These are phyloP conservation scores for Eidolon helvum DNA, from an alignment of 2,113 vertebrate genomes.

Conservation along the genomic window DNA sequence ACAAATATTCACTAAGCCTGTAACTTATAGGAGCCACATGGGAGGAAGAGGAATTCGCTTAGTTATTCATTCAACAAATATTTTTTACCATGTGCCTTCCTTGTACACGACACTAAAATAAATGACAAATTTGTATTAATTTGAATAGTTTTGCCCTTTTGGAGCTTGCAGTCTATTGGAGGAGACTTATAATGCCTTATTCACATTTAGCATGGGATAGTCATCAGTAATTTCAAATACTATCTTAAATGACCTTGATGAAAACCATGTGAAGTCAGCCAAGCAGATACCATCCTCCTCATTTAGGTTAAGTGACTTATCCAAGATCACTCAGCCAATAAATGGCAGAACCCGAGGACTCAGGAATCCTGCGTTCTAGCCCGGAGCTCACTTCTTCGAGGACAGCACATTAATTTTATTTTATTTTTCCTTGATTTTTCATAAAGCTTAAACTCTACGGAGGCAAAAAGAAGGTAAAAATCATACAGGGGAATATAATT, in stretches of 20 bases:
- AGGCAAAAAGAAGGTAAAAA: conserved; percentile 84
- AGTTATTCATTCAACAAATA: neutral
- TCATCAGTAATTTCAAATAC: neutral
- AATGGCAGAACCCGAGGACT: neutral
- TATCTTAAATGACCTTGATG: neutral
- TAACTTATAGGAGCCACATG: neutral
- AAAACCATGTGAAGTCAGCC: neutral
- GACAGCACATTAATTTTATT: neutral
- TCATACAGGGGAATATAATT: conserved; percentile 87
- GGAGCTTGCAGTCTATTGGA: neutral
- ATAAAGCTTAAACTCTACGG: conserved; percentile 89
- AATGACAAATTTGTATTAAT: neutral
- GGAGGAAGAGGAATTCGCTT: neutral
- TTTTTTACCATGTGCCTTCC: neutral
- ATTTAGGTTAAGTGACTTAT: neutral
- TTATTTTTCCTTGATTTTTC: conserved; percentile 58
- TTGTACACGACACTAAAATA: neutral
- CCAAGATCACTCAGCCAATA: neutral
- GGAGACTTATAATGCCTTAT: neutral
- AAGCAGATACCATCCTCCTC: neutral
- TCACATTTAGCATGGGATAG: neutral
- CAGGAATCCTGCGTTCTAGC: neutral
- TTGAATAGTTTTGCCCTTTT: neutral
- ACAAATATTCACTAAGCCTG: neutral
- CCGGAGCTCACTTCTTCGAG: neutral